phyloP scores from a whole-genome alignment of 2,888 invertebrate species.

The Oconnorella tubifera region DNA sequence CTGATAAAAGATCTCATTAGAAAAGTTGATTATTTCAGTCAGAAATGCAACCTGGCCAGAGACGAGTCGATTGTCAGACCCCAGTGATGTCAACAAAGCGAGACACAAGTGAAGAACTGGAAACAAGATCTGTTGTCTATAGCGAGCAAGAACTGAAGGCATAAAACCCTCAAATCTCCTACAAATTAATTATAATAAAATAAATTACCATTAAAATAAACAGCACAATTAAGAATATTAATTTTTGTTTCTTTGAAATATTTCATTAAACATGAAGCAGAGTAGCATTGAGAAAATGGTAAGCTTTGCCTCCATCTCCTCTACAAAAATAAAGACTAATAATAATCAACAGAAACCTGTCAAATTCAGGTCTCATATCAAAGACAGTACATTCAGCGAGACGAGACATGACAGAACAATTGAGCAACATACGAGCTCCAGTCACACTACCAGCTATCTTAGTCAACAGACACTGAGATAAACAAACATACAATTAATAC shows the following conservation, averaged over 20 bases:
- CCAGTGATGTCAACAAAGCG: slow-evolving; percentile 75
- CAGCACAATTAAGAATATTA: background rate
- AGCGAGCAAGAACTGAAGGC: slow-evolving; percentile 30
- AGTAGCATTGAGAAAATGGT: too few species aligned
- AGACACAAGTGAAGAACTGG: slow-evolving; percentile 75
- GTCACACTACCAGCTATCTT: slow-evolving; percentile 45
- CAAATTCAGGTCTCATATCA: slow-evolving; percentile 43
- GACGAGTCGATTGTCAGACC: slow-evolving; percentile 77
- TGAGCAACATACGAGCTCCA: slow-evolving; percentile 50
- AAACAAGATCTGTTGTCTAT: slow-evolving; percentile 69
- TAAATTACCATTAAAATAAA: background rate
- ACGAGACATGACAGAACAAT: slow-evolving; percentile 47
- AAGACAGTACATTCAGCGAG: slow-evolving; percentile 50
- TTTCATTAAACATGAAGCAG: too few species aligned
- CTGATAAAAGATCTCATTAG: too few species aligned
- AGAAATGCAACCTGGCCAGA: slow-evolving; percentile 58
- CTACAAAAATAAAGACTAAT: too few species aligned
- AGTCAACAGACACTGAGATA: slow-evolving; percentile 37
- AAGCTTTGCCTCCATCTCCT: too few species aligned
- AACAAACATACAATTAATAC: too few species aligned
- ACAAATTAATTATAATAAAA: background rate
- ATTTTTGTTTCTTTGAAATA: too few species aligned
- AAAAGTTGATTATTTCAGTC: too few species aligned
- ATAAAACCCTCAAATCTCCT: slow-evolving; percentile 26
- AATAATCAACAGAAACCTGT: slow-evolving; percentile 1